A percentile compares a stretch with the other conserved stretches of the same genome.
These are phyloP conservation scores for Drosophila meridiana DNA, from an alignment of 2,888 invertebrate species.

Conservation along the genomic window DNA sequence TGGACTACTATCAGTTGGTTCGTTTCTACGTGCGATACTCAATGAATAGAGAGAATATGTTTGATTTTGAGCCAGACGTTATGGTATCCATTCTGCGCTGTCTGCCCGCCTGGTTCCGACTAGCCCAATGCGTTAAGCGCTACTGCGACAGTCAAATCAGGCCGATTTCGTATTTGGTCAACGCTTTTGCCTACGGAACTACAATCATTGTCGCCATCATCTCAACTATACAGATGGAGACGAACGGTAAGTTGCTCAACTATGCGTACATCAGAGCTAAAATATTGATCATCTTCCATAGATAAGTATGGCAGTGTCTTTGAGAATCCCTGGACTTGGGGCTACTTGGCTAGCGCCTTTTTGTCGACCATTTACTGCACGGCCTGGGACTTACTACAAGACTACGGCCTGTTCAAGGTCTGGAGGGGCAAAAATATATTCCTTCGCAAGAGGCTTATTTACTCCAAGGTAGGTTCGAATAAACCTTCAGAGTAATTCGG, in stretches of 20 bases:
- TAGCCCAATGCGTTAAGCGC: slow-evolving; percentile 97
- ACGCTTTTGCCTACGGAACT: slow-evolving; percentile 98
- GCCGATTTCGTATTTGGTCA: slow-evolving; percentile 95
- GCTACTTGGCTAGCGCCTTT: slow-evolving; percentile 92
- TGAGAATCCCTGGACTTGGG: slow-evolving; percentile 92
- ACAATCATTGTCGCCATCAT: slow-evolving; percentile 96
- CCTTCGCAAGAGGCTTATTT: slow-evolving; percentile 96
- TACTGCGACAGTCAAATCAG: slow-evolving; percentile 94
- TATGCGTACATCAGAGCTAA: no score
- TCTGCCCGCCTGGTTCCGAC: slow-evolving; percentile 97
- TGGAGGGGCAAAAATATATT: slow-evolving; percentile 95
- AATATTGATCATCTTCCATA: slow-evolving; percentile 65
- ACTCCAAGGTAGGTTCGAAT: slow-evolving; percentile 89
- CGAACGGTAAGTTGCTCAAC: slow-evolving; percentile 74
- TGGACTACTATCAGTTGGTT: slow-evolving; percentile 95
- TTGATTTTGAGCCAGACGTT: slow-evolving; percentile 87
- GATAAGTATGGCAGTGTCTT: slow-evolving; percentile 87
- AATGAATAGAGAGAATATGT: background rate
- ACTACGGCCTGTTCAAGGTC: slow-evolving; percentile 97
- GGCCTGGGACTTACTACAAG: slow-evolving; percentile 98
- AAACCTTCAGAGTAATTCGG: no score
- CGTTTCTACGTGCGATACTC: slow-evolving; percentile 90
- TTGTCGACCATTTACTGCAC: slow-evolving; percentile 96
- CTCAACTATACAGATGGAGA: slow-evolving; percentile 86
- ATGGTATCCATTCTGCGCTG: slow-evolving; percentile 92